Evolutionary conservation across 2,797 vertebrate species (phyloP).

Genomic region (Sarcoramphus papa): DNA sequence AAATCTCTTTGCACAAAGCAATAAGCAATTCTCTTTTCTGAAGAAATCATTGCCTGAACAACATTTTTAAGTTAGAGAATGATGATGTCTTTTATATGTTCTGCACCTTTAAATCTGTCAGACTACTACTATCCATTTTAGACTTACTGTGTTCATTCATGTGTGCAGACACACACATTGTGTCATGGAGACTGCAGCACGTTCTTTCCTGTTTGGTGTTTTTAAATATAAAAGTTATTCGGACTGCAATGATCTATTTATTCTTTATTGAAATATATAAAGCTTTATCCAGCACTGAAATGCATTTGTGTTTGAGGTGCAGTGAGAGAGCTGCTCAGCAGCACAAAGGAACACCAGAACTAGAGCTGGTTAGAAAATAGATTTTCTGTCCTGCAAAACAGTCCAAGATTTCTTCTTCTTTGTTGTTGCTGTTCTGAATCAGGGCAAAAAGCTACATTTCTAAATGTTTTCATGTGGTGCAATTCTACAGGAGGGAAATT

Average conservation of each 20-base stretch:
- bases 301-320: neutral
- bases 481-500: neutral
- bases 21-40: neutral
- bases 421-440: neutral
- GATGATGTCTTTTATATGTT: neutral
- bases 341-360: neutral
- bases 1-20: slow-evolving; percentile 3
- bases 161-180: slow-evolving; percentile 10
- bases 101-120: slow-evolving; percentile 49
- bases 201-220: neutral
- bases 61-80: neutral
- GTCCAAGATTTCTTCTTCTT: neutral
- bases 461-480: neutral
- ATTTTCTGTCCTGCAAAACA: neutral
- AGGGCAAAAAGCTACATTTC: neutral
- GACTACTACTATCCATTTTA: neutral
- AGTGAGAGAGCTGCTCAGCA: neutral
- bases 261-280: neutral
- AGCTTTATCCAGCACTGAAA: neutral
- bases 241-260: neutral
- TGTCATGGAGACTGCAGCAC: neutral
- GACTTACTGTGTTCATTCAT: slow-evolving; percentile 5
- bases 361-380: neutral
- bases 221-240: slow-evolving; percentile 22
- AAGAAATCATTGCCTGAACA: neutral